Percentiles rank a stretch among this genome's conserved stretches.
Evolutionary conservation across 1,140 invertebrate species (phyloP).

Genomic region (Trichogramma pretiosum): DNA sequence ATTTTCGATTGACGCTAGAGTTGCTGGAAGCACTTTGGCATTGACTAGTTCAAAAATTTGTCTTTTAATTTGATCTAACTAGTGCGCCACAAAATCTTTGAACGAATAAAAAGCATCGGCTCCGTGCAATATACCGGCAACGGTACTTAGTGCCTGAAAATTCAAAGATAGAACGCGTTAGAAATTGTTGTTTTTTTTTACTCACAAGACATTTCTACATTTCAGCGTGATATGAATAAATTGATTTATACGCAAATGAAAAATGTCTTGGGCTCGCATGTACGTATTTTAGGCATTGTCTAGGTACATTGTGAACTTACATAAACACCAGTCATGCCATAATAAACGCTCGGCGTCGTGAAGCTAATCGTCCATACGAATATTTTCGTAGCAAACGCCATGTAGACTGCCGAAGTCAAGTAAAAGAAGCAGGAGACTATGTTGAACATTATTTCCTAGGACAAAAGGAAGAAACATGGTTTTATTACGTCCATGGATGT

Average conservation of each 20-base stretch:
- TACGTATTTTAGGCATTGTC: too few relatives aligned
- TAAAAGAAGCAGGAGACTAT: slow-evolving; percentile 63
- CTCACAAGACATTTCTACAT: too few relatives aligned
- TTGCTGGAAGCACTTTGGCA: too few relatives aligned
- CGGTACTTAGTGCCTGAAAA: slow-evolving; percentile 63
- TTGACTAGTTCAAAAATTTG: too few relatives aligned
- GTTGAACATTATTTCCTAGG: slow-evolving; percentile 72
- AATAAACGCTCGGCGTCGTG: slow-evolving; percentile 58
- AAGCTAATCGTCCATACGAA: slow-evolving; percentile 59
- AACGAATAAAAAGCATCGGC: slow-evolving; percentile 66
- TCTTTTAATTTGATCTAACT: too few relatives aligned
- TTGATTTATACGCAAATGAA: not conserved
- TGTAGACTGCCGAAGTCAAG: slow-evolving; percentile 62
- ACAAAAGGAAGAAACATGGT: too few relatives aligned
- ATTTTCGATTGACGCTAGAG: not conserved
- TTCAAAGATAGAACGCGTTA: too few relatives aligned
- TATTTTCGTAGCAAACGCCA: slow-evolving; percentile 65
- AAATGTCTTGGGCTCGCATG: not conserved
- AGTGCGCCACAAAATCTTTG: slow-evolving; percentile 45
- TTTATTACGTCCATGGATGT: too few relatives aligned
- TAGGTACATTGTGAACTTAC: too few relatives aligned
- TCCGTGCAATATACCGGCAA: slow-evolving; percentile 62
- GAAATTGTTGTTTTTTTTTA: too few relatives aligned
- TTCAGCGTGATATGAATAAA: too few relatives aligned
- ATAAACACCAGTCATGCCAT: slow-evolving; percentile 73